Conservation (phyloP, 2,888 invertebrate species). For the Coelinius sp. region DNA sequence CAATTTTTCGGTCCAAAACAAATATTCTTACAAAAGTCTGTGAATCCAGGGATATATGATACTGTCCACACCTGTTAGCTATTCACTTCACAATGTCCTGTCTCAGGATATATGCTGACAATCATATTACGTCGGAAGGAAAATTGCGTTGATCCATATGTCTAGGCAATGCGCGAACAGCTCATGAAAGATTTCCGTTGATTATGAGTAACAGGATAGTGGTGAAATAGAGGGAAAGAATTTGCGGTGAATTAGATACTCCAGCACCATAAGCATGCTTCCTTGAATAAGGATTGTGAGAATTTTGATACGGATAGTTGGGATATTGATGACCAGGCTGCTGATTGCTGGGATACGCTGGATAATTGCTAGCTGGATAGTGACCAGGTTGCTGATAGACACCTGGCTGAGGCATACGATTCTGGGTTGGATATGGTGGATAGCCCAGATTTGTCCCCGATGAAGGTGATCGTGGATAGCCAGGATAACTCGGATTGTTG, state of each 20-base stretch:
- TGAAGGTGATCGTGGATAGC: conserved; percentile 45
- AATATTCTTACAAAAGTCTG: neutral
- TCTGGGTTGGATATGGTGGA: conserved; percentile 62
- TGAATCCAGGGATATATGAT: neutral
- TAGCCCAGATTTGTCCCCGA: conserved; percentile 55
- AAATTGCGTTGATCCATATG: conserved; percentile 10
- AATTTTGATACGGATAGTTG: conserved; percentile 52
- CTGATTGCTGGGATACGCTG: conserved; percentile 48
- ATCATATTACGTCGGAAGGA: no score
- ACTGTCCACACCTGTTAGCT: no score
- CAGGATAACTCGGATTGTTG: conserved; percentile 49
- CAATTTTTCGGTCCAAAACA: neutral
- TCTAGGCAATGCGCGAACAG: neutral
- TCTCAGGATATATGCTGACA: no score
- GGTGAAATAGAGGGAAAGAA: conserved; percentile 43
- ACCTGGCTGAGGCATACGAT: conserved; percentile 61
- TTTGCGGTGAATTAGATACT: conserved; percentile 27
- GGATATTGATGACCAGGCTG: conserved; percentile 48
- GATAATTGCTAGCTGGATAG: conserved; percentile 39
- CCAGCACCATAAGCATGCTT: conserved; percentile 44
- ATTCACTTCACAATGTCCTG: no score
- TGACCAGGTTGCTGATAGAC: conserved; percentile 42
- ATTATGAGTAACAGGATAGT: conserved; percentile 37
- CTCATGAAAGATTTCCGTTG: conserved; percentile 45
- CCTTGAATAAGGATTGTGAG: conserved; percentile 53